Percentiles rank a stretch among this genome's conserved stretches.
Evolutionary conservation across 1,140 invertebrate species (phyloP).

Genomic region (Drosophila lacteicornis): DNA sequence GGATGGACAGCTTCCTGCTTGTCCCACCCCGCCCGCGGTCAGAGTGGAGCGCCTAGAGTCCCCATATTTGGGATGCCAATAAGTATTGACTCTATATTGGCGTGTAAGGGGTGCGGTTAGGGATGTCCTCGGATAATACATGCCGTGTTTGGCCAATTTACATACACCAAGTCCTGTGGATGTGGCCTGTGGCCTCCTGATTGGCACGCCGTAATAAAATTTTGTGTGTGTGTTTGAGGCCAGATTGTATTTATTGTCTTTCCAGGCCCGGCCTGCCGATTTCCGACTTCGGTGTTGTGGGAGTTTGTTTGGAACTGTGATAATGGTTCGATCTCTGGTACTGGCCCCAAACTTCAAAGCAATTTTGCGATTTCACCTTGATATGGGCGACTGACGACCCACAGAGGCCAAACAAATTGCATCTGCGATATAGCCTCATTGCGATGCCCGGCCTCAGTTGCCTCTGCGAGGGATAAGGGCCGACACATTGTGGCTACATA

Average conservation of each 20-base stretch:
- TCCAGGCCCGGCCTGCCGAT: conserved; percentile 11
- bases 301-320: conserved; percentile 3
- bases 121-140: conserved; percentile 28
- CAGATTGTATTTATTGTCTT: conserved; percentile 51
- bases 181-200: conserved; percentile 38
- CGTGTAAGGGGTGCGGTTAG: background rate
- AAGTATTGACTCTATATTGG: conserved; percentile 49
- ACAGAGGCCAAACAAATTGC: conserved; percentile 20
- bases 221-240: conserved; percentile 41
- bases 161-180: conserved; percentile 36
- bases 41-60: conserved; percentile 50
- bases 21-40: conserved; percentile 2
- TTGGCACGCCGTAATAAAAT: conserved; percentile 63
- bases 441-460: background rate
- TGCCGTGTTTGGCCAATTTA: conserved; percentile 61
- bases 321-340: conserved; percentile 4
- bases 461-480: background rate
- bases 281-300: conserved; percentile 19
- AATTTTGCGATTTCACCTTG: conserved; percentile 20
- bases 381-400: conserved; percentile 12
- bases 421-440: background rate
- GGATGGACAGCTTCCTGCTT: conserved; percentile 28
- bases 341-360: conserved; percentile 29
- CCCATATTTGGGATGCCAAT: conserved; percentile 75
- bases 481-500: conserved; percentile 6